A percentile compares a stretch with the other conserved stretches of the same genome.
Conservation (phyloP, 1,140 invertebrate species). For the Orchesella cincta region DNA sequence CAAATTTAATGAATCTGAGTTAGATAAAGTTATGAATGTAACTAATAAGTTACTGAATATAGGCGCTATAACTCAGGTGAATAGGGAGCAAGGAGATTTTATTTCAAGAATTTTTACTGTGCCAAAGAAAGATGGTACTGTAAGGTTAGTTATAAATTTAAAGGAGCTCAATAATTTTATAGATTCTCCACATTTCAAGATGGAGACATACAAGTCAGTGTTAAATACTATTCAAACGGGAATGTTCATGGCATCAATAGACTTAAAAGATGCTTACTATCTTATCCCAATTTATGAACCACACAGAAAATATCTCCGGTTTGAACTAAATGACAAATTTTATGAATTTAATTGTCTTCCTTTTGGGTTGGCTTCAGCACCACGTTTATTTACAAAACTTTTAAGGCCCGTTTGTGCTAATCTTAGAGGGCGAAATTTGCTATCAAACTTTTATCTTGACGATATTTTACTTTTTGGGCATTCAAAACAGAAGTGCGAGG, state of each 20-base stretch:
- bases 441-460: slow-evolving; percentile 29
- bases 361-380: slow-evolving; percentile 35
- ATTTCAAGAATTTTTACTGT: slow-evolving; percentile 28
- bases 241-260: slow-evolving; percentile 30
- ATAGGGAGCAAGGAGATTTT: not conserved
- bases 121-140: slow-evolving; percentile 22
- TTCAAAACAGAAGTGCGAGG: not conserved
- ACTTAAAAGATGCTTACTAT: slow-evolving; percentile 39
- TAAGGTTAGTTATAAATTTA: slow-evolving; percentile 33
- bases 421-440: not conserved
- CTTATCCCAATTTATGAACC: slow-evolving; percentile 20
- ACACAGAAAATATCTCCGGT: slow-evolving; percentile 33
- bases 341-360: slow-evolving; percentile 32
- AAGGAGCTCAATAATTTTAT: slow-evolving; percentile 39
- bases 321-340: slow-evolving; percentile 19
- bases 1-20: not conserved
- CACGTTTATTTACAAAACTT: slow-evolving; percentile 27
- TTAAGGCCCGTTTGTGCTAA: slow-evolving; percentile 16
- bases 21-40: not conserved
- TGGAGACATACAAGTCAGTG: not conserved
- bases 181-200: slow-evolving; percentile 36
- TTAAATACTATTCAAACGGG: not conserved
- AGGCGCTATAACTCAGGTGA: not conserved
- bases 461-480: slow-evolving; percentile 20
- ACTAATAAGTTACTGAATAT: not conserved